Base-by-base conservation (phyloP, 1,140 invertebrate genomes). In the Conus ventricosus region DNA sequence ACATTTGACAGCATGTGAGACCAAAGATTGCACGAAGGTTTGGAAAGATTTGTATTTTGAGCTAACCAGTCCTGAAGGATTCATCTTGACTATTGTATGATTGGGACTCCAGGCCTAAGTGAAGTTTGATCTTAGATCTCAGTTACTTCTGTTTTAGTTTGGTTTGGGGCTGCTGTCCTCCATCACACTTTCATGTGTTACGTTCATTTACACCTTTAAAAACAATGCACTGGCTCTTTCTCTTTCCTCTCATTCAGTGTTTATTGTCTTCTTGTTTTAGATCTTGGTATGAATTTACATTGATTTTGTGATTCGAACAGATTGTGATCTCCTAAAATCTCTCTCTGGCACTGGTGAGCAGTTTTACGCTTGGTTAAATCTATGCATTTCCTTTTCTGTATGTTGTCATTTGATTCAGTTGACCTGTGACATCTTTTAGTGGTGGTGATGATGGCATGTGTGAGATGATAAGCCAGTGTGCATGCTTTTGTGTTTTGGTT, bases 301-400 rank as follows among this genome's bases (percentile, higher is more conserved):
- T 39, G 51, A 80, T 80, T 80, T 27, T 80, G 78, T 53, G 27
- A 39, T 53, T 80, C 25, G 39, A 80, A 80, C 78, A 80, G 78
- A 80, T 53, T 80, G 78, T 53, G 78, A 80, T 53, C n/a, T 80
- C 78, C 78, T 80, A 51, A 80, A 39, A 51, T 80, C 78, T 80
- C 7, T 80, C 51, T 80, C 78, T 80, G 51, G 51, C 10, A 11
- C 8, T 15, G 78, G 78, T 80, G 51, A 80, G 78, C 27, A 39
- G 78, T 71, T 71, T 71, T 23, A 71, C 67, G 11, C 23, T 71
- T 71, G 23, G 6, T 71, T 71, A 0, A 23, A 8, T 71, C 20
- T 20, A 71, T 63, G 60, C 17, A 20, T 71, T 71, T 71, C 13
- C 6, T 13, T 71, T 23, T 23, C 20, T n/a, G 11, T 71, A 23